Conservation (phyloP, 2,113 vertebrate species). For the Indicator indicator region DNA sequence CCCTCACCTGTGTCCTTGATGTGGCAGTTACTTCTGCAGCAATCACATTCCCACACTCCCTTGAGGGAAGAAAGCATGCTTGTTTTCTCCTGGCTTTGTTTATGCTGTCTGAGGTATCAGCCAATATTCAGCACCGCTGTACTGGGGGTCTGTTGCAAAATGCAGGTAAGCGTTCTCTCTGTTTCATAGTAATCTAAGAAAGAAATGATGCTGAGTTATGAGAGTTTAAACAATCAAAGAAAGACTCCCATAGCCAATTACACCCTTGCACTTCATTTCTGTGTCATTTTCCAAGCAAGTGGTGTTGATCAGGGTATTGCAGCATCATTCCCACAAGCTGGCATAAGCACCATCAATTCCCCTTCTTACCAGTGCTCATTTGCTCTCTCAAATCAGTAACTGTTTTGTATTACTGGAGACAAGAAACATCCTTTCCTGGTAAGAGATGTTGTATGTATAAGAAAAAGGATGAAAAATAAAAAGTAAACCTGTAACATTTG, state of each 20-base stretch:
- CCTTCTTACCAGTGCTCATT: neutral
- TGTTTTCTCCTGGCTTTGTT: neutral
- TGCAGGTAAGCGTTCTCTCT: neutral
- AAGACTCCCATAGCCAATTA: neutral
- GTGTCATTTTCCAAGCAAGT: neutral
- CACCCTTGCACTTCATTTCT: neutral
- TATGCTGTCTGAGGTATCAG: neutral
- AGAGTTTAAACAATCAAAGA: neutral
- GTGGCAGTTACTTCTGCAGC: neutral
- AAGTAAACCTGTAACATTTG: neutral
- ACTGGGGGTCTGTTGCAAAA: neutral
- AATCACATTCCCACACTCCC: neutral
- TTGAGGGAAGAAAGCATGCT: neutral
- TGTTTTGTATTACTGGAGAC: neutral
- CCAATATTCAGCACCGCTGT: neutral
- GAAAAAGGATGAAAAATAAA: neutral
- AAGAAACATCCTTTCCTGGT: neutral
- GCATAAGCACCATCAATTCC: neutral
- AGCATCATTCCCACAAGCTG: neutral
- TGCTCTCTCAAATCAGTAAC: neutral
- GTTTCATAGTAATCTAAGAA: neutral
- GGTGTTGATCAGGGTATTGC: neutral
- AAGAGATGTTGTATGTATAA: neutral
- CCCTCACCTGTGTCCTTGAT: neutral
- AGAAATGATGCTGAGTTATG: neutral